Evolutionary conservation across 2,797 vertebrate genomes (phyloP).

Genomic region (Thalassophryne amazonica): DNA sequence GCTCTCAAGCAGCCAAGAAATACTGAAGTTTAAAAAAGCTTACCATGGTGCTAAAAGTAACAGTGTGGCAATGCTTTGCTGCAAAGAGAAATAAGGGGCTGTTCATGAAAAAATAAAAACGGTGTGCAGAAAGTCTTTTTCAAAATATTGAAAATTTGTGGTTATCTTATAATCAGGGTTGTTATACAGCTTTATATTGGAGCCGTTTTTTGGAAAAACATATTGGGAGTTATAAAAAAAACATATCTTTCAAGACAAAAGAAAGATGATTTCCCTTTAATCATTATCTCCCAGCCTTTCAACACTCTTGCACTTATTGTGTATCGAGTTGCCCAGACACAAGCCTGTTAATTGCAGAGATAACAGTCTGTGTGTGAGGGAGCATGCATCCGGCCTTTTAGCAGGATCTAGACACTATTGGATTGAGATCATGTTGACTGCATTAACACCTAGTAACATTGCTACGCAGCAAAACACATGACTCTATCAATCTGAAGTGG

Average conservation of each 20-base stretch:
- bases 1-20: too few species aligned
- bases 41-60: too few species aligned
- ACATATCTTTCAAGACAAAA: background rate
- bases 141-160: too few species aligned
- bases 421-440: conserved; percentile 60
- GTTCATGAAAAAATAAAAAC: too few species aligned
- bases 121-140: too few species aligned
- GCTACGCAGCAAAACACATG: conserved; percentile 24
- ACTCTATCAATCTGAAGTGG: background rate
- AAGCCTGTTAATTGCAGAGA: conserved; percentile 40
- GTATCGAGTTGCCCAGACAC: conserved; percentile 41
- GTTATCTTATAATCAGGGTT: too few species aligned
- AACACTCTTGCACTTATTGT: conserved; percentile 5
- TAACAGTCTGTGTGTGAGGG: conserved; percentile 8
- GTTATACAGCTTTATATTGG: too few species aligned
- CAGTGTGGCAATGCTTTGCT: too few species aligned
- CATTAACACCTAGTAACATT: conserved; percentile 54
- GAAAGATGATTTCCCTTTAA: background rate
- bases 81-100: too few species aligned
- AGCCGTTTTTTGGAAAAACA: too few species aligned
- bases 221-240: too few species aligned
- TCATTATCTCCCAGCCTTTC: background rate
- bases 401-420: conserved; percentile 39
- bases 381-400: conserved; percentile 32
- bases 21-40: too few species aligned